A percentile compares a stretch with the other conserved stretches of the same genome.
phyloP scores from a whole-genome alignment of 2,888 invertebrate species.

The Andricus curvator region DNA sequence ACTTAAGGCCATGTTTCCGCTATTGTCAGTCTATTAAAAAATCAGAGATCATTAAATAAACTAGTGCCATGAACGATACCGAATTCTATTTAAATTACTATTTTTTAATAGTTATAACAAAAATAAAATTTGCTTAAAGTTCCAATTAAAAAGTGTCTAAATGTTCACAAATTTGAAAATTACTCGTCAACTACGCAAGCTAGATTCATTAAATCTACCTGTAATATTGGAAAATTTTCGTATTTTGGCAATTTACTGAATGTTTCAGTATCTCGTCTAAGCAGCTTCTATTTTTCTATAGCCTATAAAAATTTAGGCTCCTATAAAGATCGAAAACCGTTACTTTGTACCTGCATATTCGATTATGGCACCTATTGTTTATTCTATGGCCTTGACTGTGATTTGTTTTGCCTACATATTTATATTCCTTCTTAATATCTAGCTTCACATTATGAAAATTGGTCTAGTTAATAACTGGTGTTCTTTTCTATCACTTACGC shows the following conservation, averaged over 20 bases:
- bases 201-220: not conserved
- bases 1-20: not conserved
- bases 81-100: not conserved
- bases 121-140: too few relatives aligned
- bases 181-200: not conserved
- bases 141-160: not conserved
- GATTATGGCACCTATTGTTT: slow-evolving; percentile 37
- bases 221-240: not conserved
- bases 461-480: slow-evolving; percentile 45
- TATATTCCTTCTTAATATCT: slow-evolving; percentile 33
- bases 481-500: slow-evolving; percentile 43
- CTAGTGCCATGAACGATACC: not conserved
- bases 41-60: slow-evolving; percentile 11
- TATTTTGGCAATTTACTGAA: slow-evolving; percentile 14
- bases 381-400: not conserved
- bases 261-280: not conserved
- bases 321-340: not conserved
- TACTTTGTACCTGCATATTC: slow-evolving; percentile 13
- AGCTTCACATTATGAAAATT: slow-evolving; percentile 27
- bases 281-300: slow-evolving; percentile 24
- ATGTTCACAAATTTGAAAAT: not conserved
- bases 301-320: not conserved
- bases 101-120: not conserved
- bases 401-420: slow-evolving; percentile 1
- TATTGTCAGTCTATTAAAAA: not conserved